Base-by-base conservation (phyloP, 2,888 invertebrate species). In the Acrocyrtus sp. region DNA sequence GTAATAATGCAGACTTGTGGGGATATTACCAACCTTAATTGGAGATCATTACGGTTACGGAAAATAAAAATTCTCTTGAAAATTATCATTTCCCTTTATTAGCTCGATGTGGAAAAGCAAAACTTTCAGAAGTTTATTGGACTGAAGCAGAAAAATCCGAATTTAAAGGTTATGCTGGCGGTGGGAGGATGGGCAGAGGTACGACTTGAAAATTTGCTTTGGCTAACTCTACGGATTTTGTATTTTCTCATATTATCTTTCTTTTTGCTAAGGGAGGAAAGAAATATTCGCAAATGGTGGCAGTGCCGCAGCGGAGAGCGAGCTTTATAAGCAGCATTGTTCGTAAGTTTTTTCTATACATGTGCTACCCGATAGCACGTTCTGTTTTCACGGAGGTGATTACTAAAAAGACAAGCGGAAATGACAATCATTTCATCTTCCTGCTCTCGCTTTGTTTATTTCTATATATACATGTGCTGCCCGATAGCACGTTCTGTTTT, bases 121-220 rank as follows among this genome's bases (percentile, higher is more conserved):
- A 78, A 80, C 34, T 79, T 80, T 65, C 63, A 76, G 29, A 79
- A 77, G 56, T 80, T 80, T 57, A 75, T 77, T 22, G 62, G 65
- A 26, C 50, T 80, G 3, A 75, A 73, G 45, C 39, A 60, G 22
- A 78, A 74, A 19, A 78, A 79, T 60, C 77, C 79, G 12, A 62
- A 73, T 6, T 65, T 78, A 41, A 79, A 77, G 56, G 63, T 77
- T 3, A 21, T 73, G 15, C 27, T 80, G 3, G 80, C 80, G 12
- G 78, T 80, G 6, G 80, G 80, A 21, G 80, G 80, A 19, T 80
- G 80, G 80, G 78, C 72, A 15, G 78, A 77, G 67, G 78, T 61
- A 43, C n/a, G n/a, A n/a, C n/a, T n/a, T n/a, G n/a, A n/a, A 26
- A 45, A n/a, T n/a, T 45, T 17, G 24, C 6, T 29, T 8, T 12